Conservation (phyloP, 2,888 invertebrate species). For the Trissolcus brochymenae region DNA sequence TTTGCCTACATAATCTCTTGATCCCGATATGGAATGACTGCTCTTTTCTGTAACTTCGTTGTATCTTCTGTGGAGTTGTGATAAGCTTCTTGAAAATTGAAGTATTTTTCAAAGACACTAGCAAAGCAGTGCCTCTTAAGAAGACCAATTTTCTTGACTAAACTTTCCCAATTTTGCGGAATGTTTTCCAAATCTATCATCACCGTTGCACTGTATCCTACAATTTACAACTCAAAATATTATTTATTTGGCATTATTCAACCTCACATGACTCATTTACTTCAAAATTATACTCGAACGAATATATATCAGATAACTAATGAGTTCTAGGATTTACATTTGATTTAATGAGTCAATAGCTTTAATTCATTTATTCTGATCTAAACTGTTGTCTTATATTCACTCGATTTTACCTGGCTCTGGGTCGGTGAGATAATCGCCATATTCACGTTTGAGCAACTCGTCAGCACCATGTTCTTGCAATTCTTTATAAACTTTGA, state of each 20-base stretch:
- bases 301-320: no score
- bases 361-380: not conserved
- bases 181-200: conserved; percentile 94
- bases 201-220: conserved; percentile 96
- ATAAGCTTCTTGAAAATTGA: conserved; percentile 97
- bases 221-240: not conserved
- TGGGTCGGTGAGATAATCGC: conserved; percentile 86
- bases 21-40: conserved; percentile 98
- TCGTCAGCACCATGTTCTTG: conserved; percentile 99
- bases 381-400: not conserved
- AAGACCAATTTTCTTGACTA: conserved; percentile 94
- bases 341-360: no score
- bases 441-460: conserved; percentile 95
- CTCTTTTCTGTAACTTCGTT: conserved; percentile 93
- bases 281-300: no score
- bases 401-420: conserved; percentile 84
- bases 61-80: conserved; percentile 94
- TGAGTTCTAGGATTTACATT: no score
- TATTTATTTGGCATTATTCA: no score
- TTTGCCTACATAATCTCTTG: conserved; percentile 91
- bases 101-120: conserved; percentile 99
- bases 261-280: no score
- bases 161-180: conserved; percentile 91
- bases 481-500: conserved; percentile 99
- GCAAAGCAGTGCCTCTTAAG: conserved; percentile 99